A percentile compares a stretch with the other conserved stretches of the same genome.
phyloP scores from a whole-genome alignment of 1,140 invertebrate genomes.

The Pseudomyrmex pallidus region DNA sequence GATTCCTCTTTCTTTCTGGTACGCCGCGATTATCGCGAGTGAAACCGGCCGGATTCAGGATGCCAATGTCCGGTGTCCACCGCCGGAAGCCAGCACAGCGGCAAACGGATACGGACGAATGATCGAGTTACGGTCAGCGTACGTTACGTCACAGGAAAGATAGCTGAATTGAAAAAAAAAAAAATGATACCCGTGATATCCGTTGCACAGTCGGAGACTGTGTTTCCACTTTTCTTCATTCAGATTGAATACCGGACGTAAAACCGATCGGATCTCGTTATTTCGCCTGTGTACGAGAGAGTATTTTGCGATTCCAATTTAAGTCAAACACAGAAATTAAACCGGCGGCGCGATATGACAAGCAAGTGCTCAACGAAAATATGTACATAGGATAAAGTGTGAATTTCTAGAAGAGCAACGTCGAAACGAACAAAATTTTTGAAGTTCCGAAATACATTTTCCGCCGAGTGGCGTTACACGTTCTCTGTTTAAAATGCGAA shows the following conservation, averaged over 20 bases:
- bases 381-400: too few relatives aligned
- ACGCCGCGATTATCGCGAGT: slow-evolving; percentile 50
- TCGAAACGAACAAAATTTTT: not conserved
- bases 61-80: slow-evolving; percentile 68
- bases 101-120: slow-evolving; percentile 54
- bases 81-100: slow-evolving; percentile 64
- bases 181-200: too few relatives aligned
- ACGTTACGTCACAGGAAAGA: slow-evolving; percentile 50
- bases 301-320: too few relatives aligned
- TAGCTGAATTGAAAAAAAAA: not conserved
- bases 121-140: slow-evolving; percentile 25
- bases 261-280: not conserved
- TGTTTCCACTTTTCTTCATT: too few relatives aligned
- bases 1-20: not conserved
- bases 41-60: slow-evolving; percentile 63
- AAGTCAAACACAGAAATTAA: not conserved
- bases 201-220: too few relatives aligned
- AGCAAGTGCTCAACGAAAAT: too few relatives aligned
- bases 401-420: not conserved
- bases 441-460: not conserved
- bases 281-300: not conserved
- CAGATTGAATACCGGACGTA: not conserved
- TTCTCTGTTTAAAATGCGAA: not conserved
- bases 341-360: not conserved
- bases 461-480: not conserved